A percentile compares a stretch with the other conserved stretches of the same genome.
These are phyloP conservation scores for Eubucco bourcierii DNA, from an alignment of 2,113 vertebrate genomes.

Conservation along the genomic window DNA sequence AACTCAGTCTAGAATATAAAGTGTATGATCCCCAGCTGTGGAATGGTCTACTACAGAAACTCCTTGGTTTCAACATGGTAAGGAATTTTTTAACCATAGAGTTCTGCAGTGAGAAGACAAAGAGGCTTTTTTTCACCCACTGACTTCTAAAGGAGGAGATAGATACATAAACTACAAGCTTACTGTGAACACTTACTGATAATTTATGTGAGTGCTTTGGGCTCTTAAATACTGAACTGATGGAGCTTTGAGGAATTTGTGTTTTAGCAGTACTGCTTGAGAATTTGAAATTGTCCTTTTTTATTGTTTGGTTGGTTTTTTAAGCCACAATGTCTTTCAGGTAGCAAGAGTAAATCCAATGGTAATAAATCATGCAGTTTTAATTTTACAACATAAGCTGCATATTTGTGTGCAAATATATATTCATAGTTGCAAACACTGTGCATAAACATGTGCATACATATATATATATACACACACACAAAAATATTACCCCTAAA, in stretches of 20 bases:
- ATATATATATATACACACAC: background rate
- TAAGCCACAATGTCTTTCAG: background rate
- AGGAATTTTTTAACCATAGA: constrained; percentile 4
- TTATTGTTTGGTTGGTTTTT: too few relatives aligned
- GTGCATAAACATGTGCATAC: background rate
- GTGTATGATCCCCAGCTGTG: constrained; percentile 90
- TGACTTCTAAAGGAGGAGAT: background rate
- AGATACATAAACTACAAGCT: background rate
- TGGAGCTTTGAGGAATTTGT: background rate
- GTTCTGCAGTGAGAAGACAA: background rate
- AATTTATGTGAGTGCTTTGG: background rate
- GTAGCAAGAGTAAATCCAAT: background rate
- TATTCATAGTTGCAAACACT: background rate
- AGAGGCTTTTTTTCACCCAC: background rate
- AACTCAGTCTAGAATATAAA: constrained; percentile 90
- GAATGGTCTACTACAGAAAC: constrained; percentile 92
- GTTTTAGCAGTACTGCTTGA: background rate
- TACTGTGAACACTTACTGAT: background rate
- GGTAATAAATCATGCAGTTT: background rate
- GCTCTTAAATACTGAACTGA: background rate
- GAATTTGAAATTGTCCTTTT: too few relatives aligned
- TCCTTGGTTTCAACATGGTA: constrained; percentile 90
- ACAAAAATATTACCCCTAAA: background rate
- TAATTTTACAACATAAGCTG: background rate
- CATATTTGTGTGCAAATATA: background rate